Percentiles rank a stretch among this genome's conserved stretches.
Conservation (phyloP, 1,140 invertebrate species). For the Trinorchestia longiramus region DNA sequence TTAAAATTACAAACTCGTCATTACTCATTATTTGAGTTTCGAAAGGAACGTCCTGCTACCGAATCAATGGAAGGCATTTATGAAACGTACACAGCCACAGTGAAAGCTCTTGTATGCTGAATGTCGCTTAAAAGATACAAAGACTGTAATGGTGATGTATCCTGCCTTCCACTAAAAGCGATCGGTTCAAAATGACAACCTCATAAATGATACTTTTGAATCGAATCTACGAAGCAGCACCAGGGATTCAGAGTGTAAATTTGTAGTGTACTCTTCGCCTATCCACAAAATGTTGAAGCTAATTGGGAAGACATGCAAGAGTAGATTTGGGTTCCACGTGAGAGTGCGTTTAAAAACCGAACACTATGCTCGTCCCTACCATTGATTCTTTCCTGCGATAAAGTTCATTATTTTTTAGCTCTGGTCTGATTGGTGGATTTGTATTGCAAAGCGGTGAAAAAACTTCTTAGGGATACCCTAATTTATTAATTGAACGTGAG, state of each 20-base stretch:
- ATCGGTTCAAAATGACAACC: not conserved
- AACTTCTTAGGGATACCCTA: too few relatives aligned
- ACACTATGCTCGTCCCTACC: not conserved
- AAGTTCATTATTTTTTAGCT: too few relatives aligned
- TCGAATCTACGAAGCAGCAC: not conserved
- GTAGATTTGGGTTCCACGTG: not conserved
- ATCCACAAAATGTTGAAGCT: not conserved
- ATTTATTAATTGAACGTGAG: too few relatives aligned
- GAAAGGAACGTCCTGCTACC: not conserved
- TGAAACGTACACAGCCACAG: not conserved
- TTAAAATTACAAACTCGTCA: not conserved
- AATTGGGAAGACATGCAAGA: not conserved
- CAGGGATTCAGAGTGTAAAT: not conserved
- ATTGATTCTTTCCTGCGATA: not conserved
- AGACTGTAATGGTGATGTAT: not conserved
- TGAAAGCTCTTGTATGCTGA: not conserved
- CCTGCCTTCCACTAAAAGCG: not conserved
- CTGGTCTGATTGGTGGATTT: too few relatives aligned
- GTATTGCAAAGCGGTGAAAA: too few relatives aligned
- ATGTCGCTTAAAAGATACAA: not conserved
- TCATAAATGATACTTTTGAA: not conserved
- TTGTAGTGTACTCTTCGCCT: not conserved
- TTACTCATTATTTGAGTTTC: not conserved
- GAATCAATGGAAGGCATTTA: not conserved
- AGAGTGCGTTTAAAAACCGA: not conserved